Percentiles rank a stretch among this genome's conserved stretches.
These are phyloP conservation scores for Octomys mimax DNA, from an alignment of 2,797 vertebrate species.

Conservation along the genomic window DNA sequence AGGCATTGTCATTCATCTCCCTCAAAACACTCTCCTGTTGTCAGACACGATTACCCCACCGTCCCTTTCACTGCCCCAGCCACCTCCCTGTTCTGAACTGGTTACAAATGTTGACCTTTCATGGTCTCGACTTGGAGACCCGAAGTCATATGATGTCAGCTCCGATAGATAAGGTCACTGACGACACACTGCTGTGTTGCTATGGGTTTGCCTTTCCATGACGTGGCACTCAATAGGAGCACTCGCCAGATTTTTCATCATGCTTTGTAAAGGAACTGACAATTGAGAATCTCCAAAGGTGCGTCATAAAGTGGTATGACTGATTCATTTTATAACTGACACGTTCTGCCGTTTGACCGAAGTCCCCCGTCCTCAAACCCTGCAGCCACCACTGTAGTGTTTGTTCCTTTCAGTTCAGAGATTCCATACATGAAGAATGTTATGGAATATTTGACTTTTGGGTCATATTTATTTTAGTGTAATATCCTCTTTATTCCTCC, in stretches of 20 bases:
- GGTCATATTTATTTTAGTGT: neutral
- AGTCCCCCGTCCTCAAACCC: neutral
- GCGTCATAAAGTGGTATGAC: neutral
- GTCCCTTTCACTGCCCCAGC: neutral
- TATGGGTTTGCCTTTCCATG: neutral
- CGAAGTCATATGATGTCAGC: neutral
- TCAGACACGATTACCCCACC: neutral
- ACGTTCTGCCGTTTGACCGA: neutral
- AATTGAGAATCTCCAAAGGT: neutral
- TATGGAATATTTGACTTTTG: neutral
- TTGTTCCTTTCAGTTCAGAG: neutral
- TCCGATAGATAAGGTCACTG: neutral
- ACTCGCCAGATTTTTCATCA: neutral
- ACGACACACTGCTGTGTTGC: neutral
- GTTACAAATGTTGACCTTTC: neutral
- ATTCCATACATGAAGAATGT: neutral
- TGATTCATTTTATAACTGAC: neutral
- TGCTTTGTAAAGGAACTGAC: neutral
- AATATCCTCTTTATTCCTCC: neutral
- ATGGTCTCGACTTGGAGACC: neutral
- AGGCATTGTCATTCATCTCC: neutral
- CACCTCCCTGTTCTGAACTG: neutral
- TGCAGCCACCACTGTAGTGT: neutral
- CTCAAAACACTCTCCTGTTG: neutral
- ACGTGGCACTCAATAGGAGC: neutral